Conservation (phyloP, 2,113 vertebrate genomes). For the Myodes glareolus region DNA sequence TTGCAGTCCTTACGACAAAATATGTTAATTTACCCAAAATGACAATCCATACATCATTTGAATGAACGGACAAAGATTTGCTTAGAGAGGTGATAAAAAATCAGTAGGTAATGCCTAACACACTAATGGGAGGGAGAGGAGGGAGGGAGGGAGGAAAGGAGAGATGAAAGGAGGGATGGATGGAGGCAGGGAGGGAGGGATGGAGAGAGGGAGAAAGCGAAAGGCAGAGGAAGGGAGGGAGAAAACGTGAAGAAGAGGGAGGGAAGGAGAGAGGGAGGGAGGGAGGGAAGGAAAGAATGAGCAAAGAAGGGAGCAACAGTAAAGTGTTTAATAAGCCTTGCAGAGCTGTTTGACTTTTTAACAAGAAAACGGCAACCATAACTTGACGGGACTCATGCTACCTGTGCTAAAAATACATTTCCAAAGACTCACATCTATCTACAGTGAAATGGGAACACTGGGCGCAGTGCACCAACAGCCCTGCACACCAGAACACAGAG, state of each 20-base stretch:
- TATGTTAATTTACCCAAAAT: not conserved
- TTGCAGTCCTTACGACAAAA: not conserved
- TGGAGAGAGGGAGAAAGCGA: not conserved
- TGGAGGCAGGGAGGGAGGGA: not conserved
- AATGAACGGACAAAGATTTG: not conserved
- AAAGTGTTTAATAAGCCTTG: not conserved
- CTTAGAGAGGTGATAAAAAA: not conserved
- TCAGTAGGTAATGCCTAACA: not conserved
- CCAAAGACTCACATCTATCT: not conserved
- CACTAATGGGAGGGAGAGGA: not conserved
- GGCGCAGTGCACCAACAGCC: not conserved
- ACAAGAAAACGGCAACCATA: not conserved
- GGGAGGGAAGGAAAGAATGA: not conserved
- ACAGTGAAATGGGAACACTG: not conserved
- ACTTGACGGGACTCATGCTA: not conserved
- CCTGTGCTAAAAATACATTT: constrained; percentile 36
- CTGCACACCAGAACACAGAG: not conserved
- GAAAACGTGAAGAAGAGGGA: not conserved
- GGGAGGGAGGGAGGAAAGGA: not conserved
- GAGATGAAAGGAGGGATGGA: not conserved
- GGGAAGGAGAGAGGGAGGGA: not conserved
- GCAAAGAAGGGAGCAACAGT: not conserved
- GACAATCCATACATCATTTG: not conserved
- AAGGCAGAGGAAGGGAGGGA: not conserved
- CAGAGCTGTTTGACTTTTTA: not conserved